Base-by-base conservation (phyloP, 1,140 invertebrate genomes). In the Zaprionus inermis region DNA sequence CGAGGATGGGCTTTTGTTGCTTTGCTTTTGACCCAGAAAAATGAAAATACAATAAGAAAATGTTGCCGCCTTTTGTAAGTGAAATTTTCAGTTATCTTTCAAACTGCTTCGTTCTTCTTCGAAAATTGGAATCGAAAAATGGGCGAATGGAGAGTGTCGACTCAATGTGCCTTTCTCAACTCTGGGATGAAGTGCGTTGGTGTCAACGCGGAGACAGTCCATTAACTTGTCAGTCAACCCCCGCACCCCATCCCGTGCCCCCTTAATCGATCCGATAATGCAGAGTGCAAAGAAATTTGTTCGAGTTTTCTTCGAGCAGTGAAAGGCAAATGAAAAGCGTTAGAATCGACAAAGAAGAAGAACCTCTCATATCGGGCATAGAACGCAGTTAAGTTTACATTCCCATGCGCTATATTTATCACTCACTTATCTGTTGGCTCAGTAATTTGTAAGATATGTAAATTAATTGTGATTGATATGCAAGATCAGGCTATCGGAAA, bases 41-140 rank as follows among this genome's bases (percentile, higher is more conserved):
- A 83, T 72, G 73, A 59, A 72, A 83, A 88, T 74, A 88, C 84
- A 89, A 88, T 84, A 84, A 89, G 84, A 89, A 89, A 88, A 88
- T 88, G 77, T 80, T 89, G 69, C 83, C 76, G 72, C 73, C 77
- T 84, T 69, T 88, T 88, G 70, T 89, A 89, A 88, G 84, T 88
- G 84, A 88, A 88, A 88, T 89, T 88, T 86, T 83, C 41, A 79
- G 55, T 65, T 71, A 85, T 81, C 44, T 49, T 11, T 49, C 38
- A 0, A 44, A 44, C 75, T 49, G 67, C 52, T 60, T 34, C 49
- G 61, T 61, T 70, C 20, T 71, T 34, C 38, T 82, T 65, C 12
- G n/a, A n/a, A 11, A 5, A 56, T 46, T 18, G 12, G 28, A 36
- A 38, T 41, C 56, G n/a, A 58, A 34, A 58, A 34, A 18, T 36